Base-by-base conservation (phyloP, 2,888 invertebrate genomes). In the Drosophila melanocephala region DNA sequence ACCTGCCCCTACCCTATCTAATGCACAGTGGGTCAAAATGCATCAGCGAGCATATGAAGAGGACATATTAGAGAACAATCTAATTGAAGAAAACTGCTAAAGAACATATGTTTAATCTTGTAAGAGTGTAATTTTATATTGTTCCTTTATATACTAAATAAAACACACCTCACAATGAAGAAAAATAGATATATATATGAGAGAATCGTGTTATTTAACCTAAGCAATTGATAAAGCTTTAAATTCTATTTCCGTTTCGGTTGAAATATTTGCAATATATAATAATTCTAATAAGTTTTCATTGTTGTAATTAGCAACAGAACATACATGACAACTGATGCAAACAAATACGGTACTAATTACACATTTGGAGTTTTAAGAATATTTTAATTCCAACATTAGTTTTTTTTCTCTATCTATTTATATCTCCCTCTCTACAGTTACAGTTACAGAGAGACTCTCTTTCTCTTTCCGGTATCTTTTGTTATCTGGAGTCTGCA, bases 11-110 rank as follows among this genome's bases (percentile, higher is more conserved):
- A 22, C 22, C 33, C 22, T 35, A 10, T 26, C 22, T 12, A 14
- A 22, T 30, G 68, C 72, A 76, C 76, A 60, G 76, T 76, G 77
- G 65, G 4, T 19, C 50, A 16, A 16, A 58, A 33, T 22, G 6
- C 14, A 5, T 28, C 10, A 28, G 2, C 35, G 0, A 35, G 55
- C 28, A 30, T 51, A 6, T 5, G 22, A 7, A 5, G 19, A 7
- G 44, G 22, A 44, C 22, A 22, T 44, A 14, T 22, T 22, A 6
- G 44, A 22, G 44, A 12, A 6, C 22, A 22, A 44, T 22, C 44
- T 6, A 42, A 42, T 42, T 42, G 1, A n/a, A n/a, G 12, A 42
- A 44, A 44, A 3, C 12, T 12, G n/a, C 3, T 22, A 3, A 12
- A 42, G n/a, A 12, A 42, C 7, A 42, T n/a, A 6, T 44, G 12